phyloP scores from a whole-genome alignment of 2,797 vertebrate species.

The Alcedo quadribrachys region DNA sequence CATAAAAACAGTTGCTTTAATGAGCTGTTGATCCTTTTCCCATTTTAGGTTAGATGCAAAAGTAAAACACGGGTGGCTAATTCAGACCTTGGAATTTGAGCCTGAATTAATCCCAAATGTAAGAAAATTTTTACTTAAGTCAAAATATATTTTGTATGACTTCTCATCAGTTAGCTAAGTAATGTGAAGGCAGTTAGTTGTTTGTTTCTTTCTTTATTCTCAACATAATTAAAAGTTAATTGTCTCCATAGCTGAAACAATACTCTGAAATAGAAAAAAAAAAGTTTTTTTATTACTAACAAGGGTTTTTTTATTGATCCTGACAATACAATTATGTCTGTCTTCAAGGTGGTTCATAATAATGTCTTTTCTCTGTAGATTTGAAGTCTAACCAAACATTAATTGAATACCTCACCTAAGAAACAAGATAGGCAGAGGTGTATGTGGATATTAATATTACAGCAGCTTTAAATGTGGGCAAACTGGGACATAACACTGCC shows the following conservation, averaged over 20 bases:
- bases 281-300: conserved; percentile 5
- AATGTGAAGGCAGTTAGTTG: conserved; percentile 26
- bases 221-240: conserved; percentile 57
- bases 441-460: neutral
- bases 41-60: conserved; percentile 22
- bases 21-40: neutral
- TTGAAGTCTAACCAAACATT: conserved; percentile 18
- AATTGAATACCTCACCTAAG: neutral
- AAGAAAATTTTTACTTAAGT: conserved; percentile 23
- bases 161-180: conserved; percentile 12
- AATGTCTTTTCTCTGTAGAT: neutral
- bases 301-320: conserved; percentile 30
- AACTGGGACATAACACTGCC: neutral
- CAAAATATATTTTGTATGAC: neutral
- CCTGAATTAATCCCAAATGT: neutral
- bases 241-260: conserved; percentile 23
- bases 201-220: conserved; percentile 54
- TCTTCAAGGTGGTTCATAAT: conserved; percentile 38
- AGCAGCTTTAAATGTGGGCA: neutral
- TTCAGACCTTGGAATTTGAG: neutral
- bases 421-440: neutral
- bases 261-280: neutral
- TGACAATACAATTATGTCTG: neutral
- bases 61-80: neutral
- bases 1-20: neutral